Evolutionary conservation across 1,140 invertebrate genomes (phyloP).

Genomic region (Leptonema lineaticorne): DNA sequence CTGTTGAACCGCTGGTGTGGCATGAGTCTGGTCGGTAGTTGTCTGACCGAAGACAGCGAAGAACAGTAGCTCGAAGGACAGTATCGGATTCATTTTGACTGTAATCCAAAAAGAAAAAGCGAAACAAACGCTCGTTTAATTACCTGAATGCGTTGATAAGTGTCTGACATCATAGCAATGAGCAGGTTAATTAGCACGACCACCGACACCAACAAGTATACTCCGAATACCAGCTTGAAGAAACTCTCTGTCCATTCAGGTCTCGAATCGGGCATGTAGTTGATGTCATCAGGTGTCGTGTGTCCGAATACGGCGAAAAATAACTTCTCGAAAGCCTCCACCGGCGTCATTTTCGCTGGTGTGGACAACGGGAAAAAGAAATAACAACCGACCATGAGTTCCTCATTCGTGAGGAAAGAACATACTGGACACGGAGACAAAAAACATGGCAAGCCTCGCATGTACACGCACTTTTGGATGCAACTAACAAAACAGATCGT

Average conservation of each 20-base stretch:
- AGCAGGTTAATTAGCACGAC: slow-evolving; percentile 97
- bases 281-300: slow-evolving; percentile 84
- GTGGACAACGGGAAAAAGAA: slow-evolving; percentile 52
- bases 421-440: slow-evolving; percentile 18
- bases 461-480: too few species aligned
- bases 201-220: slow-evolving; percentile 96
- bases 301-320: slow-evolving; percentile 98
- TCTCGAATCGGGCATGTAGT: slow-evolving; percentile 64
- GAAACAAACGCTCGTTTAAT: slow-evolving; percentile 52
- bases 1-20: slow-evolving; percentile 59
- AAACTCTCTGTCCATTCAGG: slow-evolving; percentile 77
- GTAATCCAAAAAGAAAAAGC: slow-evolving; percentile 60
- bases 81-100: slow-evolving; percentile 85
- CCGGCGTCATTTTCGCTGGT: slow-evolving; percentile 81
- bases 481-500: slow-evolving; percentile 22
- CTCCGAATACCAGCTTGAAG: slow-evolving; percentile 87
- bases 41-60: slow-evolving; percentile 99
- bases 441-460: slow-evolving; percentile 33
- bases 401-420: slow-evolving; percentile 39
- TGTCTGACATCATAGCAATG: slow-evolving; percentile 99
- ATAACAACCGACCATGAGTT: slow-evolving; percentile 34
- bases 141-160: slow-evolving; percentile 96
- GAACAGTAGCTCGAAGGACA: slow-evolving; percentile 96
- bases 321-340: slow-evolving; percentile 92
- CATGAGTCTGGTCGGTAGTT: slow-evolving; percentile 76